Conservation (phyloP, 2,888 invertebrate genomes). For the Campoplex nolae region DNA sequence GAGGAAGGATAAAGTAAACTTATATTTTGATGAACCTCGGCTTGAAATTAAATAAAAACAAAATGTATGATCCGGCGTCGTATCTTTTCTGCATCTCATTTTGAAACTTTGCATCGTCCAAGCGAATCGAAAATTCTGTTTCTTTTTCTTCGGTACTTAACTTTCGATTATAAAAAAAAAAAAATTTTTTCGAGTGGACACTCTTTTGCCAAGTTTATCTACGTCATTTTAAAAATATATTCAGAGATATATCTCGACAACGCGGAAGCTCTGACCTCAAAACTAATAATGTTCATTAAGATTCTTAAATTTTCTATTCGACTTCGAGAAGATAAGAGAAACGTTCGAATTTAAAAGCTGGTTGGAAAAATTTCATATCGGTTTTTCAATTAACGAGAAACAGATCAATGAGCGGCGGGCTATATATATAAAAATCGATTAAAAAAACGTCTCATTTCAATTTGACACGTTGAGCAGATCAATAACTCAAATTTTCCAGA, state of each 20-base stretch:
- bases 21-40: slow-evolving; percentile 15
- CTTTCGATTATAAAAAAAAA: background rate
- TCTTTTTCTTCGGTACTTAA: too few species aligned
- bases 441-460: background rate
- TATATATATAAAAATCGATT: background rate
- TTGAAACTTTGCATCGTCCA: background rate
- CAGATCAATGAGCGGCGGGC: background rate
- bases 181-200: background rate
- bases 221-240: too few species aligned
- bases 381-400: background rate
- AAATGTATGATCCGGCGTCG: background rate
- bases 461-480: background rate
- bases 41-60: slow-evolving; percentile 45
- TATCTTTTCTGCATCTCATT: background rate
- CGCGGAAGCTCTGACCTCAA: background rate
- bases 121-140: background rate
- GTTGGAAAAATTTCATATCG: background rate
- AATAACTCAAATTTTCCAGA: background rate
- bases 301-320: background rate
- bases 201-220: background rate
- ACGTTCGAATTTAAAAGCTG: background rate
- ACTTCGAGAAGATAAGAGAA: background rate
- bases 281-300: background rate
- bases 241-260: background rate
- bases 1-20: slow-evolving; percentile 28